Evolutionary conservation across 2,888 invertebrate genomes (phyloP), one percentile per base, ranked within the genome.

Genomic region (Idaea straminata): DNA sequence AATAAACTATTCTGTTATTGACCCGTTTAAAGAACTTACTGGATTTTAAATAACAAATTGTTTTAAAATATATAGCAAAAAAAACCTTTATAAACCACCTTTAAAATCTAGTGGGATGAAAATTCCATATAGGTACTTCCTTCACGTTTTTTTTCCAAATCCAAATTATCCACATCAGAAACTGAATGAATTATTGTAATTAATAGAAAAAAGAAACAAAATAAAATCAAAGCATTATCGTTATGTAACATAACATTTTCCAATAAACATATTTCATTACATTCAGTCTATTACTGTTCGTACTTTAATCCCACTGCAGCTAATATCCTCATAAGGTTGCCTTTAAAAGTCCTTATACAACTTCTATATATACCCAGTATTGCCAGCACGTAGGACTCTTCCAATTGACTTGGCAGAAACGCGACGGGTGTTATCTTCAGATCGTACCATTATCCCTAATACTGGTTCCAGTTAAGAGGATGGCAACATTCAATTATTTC

Each of bases 361-460:
- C 47, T 47, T 47, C 13, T 47, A 47, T 47, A 47, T 47, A 47
- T 13, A 47, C 13, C 47, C 47, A 47, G 47, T 47, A 47, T 47
- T 47, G 47, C 47, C 47, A 47, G 47, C 47, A 47, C 47, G 47
- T 47, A 47, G 47, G 47, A 47, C 47, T 47, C 47, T 47, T 47
- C 47, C 47, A 47, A 47, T 47, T 47, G 47, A 47, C 47, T 47
- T 47, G 47, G 47, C 47, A 47, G 47, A 47, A 47, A 47, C 10
- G 47, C 47, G 47, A 47, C 47, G 47, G 36, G 47, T 47, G 47
- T 47, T 47, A 47, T 47, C 47, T 47, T 47, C 47, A 47, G 47
- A 47, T 47, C 47, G 47, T 47, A 7, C 47, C 47, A 47, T 47
- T 47, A 47, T 47, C 47, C 47, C 47, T 47, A 47, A 47, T 47